A percentile compares a stretch with the other conserved stretches of the same genome.
phyloP scores from a whole-genome alignment of 2,888 invertebrate species.

The Epirrhoe tristata region DNA sequence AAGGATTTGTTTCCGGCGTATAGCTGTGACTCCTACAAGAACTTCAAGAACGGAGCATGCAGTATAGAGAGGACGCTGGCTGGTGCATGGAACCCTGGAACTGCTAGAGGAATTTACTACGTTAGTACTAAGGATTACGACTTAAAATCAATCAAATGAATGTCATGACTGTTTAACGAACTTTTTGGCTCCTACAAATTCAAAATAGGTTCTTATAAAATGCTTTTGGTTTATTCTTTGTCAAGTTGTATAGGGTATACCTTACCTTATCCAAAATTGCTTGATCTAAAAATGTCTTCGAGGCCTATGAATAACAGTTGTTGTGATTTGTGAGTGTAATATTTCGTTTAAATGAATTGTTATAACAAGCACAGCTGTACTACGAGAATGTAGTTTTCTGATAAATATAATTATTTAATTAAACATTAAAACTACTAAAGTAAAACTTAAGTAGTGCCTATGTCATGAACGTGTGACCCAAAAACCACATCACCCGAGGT shows the following conservation, averaged over 20 bases:
- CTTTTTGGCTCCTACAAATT: not conserved
- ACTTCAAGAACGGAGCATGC: constrained; percentile 51
- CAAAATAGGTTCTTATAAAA: no score
- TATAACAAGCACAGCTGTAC: no score
- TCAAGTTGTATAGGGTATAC: no score
- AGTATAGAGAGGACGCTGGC: constrained; percentile 55
- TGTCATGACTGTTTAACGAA: not conserved
- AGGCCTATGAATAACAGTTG: no score
- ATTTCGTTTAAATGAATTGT: no score
- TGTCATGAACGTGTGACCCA: not conserved
- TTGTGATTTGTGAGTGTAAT: no score
- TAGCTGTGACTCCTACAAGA: constrained; percentile 54
- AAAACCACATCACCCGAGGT: not conserved
- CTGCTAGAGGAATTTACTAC: constrained; percentile 61
- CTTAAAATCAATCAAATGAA: constrained; percentile 25
- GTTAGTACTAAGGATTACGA: constrained; percentile 55
- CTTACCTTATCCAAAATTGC: no score
- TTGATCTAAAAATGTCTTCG: no score
- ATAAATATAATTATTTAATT: not conserved
- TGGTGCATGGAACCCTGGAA: constrained; percentile 65
- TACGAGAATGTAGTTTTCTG: not conserved
- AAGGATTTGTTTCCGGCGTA: constrained; percentile 58
- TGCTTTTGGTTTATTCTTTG: no score
- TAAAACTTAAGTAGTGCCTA: not conserved
- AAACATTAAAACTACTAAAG: not conserved